These are phyloP conservation scores for Allolobophora icterica DNA, from an alignment of 2,888 invertebrate species.

Conservation along the genomic window DNA sequence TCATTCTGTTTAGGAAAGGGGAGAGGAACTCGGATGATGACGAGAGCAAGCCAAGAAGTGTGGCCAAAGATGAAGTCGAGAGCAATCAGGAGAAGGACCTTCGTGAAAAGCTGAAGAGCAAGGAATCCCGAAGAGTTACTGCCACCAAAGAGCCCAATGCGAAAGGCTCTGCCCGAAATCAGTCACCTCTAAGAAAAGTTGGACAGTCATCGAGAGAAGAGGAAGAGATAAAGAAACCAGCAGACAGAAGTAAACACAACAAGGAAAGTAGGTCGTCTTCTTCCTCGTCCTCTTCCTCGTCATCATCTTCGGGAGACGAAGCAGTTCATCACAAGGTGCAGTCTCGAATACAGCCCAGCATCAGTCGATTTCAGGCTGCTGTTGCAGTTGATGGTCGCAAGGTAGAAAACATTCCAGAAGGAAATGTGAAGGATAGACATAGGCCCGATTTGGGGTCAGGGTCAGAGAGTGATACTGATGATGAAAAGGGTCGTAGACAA, in stretches of 20 bases:
- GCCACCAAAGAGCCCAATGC: not conserved
- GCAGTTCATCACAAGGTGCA: not conserved
- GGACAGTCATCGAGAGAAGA: not conserved
- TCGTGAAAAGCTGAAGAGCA: not conserved
- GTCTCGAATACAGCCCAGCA: not conserved
- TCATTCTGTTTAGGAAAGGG: not conserved
- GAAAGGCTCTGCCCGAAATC: not conserved
- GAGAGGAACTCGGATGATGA: not conserved
- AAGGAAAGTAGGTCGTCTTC: not conserved
- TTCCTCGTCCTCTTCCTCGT: conserved; percentile 4
- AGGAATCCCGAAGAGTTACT: not conserved
- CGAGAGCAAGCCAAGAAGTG: not conserved
- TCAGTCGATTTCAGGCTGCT: not conserved
- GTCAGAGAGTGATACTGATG: conserved; percentile 12
- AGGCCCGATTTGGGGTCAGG: not conserved
- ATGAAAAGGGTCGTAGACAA: not conserved
- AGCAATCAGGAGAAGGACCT: not conserved
- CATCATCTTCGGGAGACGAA: not conserved
- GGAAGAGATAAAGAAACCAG: not conserved
- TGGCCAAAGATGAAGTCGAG: not conserved
- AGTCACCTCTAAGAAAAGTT: not conserved
- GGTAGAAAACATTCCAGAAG: not conserved
- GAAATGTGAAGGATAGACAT: not conserved
- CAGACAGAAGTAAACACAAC: not conserved
- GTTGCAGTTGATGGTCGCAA: conserved; percentile 2